Conservation (phyloP, 2,888 invertebrate species). For the Apeira syringaria region DNA sequence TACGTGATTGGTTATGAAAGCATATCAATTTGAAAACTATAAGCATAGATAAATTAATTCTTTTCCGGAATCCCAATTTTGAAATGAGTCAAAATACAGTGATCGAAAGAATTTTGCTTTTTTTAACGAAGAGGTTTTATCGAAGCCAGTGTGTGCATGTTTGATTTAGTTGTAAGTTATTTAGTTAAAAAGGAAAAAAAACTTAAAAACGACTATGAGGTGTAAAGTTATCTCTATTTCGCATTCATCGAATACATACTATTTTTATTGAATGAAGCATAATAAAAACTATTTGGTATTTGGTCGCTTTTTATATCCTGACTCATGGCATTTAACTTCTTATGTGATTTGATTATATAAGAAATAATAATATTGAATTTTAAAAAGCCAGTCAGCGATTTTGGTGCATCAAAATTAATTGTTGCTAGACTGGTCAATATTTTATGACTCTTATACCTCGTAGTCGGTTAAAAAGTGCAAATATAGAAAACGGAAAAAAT, state of each 20-base stretch:
- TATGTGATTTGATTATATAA: too few species aligned
- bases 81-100: constrained; percentile 54
- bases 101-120: constrained; percentile 35
- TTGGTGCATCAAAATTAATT: constrained; percentile 29
- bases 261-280: too few species aligned
- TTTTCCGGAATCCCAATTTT: constrained; percentile 45
- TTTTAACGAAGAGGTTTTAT: constrained; percentile 4
- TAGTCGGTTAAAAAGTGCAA: constrained; percentile 32
- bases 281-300: too few species aligned
- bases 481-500: constrained; percentile 16
- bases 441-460: constrained; percentile 18
- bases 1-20: too few species aligned
- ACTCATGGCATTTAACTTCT: too few species aligned
- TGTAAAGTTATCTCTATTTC: too few species aligned
- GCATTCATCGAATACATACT: too few species aligned
- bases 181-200: constrained; percentile 11
- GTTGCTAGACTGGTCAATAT: constrained; percentile 17
- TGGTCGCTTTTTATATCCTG: too few species aligned
- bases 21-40: constrained; percentile 1
- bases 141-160: constrained; percentile 22
- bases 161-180: constrained; percentile 18
- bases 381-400: constrained; percentile 26
- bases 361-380: too few species aligned
- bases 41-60: not conserved
- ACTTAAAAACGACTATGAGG: constrained; percentile 17